A percentile compares a stretch with the other conserved stretches of the same genome.
phyloP scores from a whole-genome alignment of 2,113 vertebrate genomes.

The Pandion haliaetus region DNA sequence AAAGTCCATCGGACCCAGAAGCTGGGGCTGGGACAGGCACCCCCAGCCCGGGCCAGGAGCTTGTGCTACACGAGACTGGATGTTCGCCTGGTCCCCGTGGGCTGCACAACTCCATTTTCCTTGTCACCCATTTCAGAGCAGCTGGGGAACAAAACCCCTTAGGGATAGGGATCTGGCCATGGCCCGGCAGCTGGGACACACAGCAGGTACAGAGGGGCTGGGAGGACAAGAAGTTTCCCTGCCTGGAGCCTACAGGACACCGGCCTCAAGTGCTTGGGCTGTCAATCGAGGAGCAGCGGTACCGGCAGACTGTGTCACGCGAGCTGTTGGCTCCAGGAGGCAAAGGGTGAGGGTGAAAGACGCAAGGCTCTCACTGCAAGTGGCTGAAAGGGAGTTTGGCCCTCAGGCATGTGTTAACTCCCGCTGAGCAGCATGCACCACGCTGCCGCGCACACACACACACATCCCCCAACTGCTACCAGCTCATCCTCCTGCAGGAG shows the following conservation, averaged over 20 bases:
- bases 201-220: background rate
- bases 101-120: background rate
- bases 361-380: background rate
- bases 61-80: background rate
- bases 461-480: background rate
- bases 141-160: background rate
- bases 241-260: background rate
- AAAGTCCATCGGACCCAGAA: background rate
- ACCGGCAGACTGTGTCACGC: background rate
- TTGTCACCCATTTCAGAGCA: background rate
- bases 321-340: background rate
- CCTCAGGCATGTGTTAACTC: background rate
- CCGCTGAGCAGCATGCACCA: background rate
- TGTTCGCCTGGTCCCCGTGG: rapidly evolving
- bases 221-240: background rate
- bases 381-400: background rate
- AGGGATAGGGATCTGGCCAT: background rate
- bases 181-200: rapidly evolving
- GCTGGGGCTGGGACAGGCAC: background rate
- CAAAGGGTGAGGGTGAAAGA: background rate
- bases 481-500: background rate
- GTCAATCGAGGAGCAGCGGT: background rate
- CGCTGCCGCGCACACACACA: background rate
- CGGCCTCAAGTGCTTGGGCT: rapidly evolving
- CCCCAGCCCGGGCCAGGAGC: rapidly evolving